Percentiles rank a stretch among this genome's conserved stretches.
phyloP scores from a whole-genome alignment of 1,140 invertebrate genomes.

The Zaprionus davidi region DNA sequence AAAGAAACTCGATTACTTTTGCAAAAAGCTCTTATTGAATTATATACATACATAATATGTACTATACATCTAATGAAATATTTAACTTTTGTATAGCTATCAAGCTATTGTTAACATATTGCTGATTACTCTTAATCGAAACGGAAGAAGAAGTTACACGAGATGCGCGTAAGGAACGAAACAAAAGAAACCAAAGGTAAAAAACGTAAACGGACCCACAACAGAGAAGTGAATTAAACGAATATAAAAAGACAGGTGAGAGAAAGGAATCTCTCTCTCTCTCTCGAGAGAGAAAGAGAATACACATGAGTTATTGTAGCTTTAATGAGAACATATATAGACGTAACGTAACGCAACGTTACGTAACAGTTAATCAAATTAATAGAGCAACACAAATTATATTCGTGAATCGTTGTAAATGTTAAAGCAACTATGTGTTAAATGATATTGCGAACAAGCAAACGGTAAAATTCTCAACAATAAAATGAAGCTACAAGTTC shows the following conservation, averaged over 20 bases:
- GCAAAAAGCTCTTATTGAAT: slow-evolving; percentile 35
- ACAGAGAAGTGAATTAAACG: slow-evolving; percentile 13
- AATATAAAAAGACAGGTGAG: neutral
- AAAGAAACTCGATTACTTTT: slow-evolving; percentile 26
- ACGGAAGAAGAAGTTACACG: neutral
- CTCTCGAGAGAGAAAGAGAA: neutral
- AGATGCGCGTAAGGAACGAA: neutral
- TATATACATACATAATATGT: slow-evolving; percentile 11
- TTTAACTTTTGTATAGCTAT: slow-evolving; percentile 48
- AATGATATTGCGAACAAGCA: slow-evolving; percentile 28
- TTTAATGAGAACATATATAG: slow-evolving; percentile 45
- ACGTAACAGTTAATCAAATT: slow-evolving; percentile 42
- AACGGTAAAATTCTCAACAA: slow-evolving; percentile 40
- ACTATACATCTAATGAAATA: slow-evolving; percentile 24
- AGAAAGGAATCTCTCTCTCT: neutral
- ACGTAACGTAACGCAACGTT: slow-evolving; percentile 1
- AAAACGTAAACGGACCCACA: slow-evolving; percentile 61
- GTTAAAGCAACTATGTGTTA: slow-evolving; percentile 55
- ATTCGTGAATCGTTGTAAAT: slow-evolving; percentile 54
- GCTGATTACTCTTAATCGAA: slow-evolving; percentile 13
- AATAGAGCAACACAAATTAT: slow-evolving; percentile 41
- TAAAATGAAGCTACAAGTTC: slow-evolving; percentile 43
- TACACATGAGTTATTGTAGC: slow-evolving; percentile 53
- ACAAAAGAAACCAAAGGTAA: slow-evolving; percentile 31
- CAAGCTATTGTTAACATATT: slow-evolving; percentile 40